These are phyloP conservation scores for Porites divaricata DNA, from an alignment of 92 coral and sea anemone genomes.

Conservation along the genomic window DNA sequence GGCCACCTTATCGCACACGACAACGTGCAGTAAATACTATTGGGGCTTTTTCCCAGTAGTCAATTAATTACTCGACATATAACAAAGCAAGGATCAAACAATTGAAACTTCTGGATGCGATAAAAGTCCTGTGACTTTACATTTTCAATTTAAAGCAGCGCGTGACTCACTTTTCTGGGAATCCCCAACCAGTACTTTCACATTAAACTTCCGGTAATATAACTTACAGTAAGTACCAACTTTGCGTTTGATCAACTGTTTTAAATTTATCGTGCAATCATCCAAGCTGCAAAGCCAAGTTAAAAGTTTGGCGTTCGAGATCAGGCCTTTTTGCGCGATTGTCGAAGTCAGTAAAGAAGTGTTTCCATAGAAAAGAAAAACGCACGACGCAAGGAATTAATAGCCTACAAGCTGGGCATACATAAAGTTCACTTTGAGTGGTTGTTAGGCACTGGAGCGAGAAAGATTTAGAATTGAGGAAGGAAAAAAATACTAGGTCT, in stretches of 20 bases:
- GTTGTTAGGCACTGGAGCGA: background rate
- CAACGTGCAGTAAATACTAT: no score
- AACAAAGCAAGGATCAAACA: no score
- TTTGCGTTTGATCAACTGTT: no score
- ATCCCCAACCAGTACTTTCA: background rate
- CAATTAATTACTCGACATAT: no score
- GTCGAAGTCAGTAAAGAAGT: background rate
- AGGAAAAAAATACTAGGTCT: no score
- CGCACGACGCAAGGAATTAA: background rate
- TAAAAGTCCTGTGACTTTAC: background rate
- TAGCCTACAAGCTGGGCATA: no score
- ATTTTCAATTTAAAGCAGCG: slow-evolving; percentile 12
- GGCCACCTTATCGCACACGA: no score
- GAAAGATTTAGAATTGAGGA: no score
- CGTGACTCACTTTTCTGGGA: slow-evolving; percentile 16
- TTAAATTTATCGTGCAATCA: no score
- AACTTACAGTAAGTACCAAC: background rate
- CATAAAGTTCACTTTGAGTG: background rate
- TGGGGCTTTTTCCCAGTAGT: no score
- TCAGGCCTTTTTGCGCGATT: background rate
- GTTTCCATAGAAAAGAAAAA: background rate
- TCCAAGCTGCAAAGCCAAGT: background rate
- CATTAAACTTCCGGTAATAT: background rate
- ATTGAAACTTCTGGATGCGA: no score
- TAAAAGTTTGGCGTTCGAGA: background rate